Base-by-base conservation (phyloP, 2,888 invertebrate genomes). In the Oithona nana region DNA sequence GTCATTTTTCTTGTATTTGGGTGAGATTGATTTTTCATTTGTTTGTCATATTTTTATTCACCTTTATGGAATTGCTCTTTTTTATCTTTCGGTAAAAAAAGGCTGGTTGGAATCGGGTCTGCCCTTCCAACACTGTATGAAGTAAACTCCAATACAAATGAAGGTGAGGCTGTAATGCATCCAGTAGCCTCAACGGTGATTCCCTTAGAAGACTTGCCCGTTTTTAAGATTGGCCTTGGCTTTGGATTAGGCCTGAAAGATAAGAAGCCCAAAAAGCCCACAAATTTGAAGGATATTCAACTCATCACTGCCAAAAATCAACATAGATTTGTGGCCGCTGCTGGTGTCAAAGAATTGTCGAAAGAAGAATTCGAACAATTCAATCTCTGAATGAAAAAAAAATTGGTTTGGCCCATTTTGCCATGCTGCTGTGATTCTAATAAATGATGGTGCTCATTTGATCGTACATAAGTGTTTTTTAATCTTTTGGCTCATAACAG, bases 121-220 rank as follows among this genome's bases (percentile, higher is more conserved):
- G 54, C 24, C 16, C 54, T 54, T 24, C 59, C 59, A 48, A 59
- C 59, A 24, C 13, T 59, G 16, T 59, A 59, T 26, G 20, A 59
- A 22, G 39, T 59, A 50, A 50, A 28, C 59, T 11, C 8, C 16
- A 29, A 59, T 11, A 20, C 24, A n/a, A 29, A 29, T 29, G 61
- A 49, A 48, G 57, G 49, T n/a, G 57, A 61, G 13, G 30, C 61
- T 20, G 26, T 50, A 20, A n/a, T 61, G 30, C 13, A 24, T 29
- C 60, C 64, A 20, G 62, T 64, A n/a, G 61, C 63, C 8, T 65
- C 65, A 3, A 65, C 65, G 4, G 65, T 63, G 52, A 65, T 65
- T 28, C 65, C 65, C 1, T 56, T 65, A 48, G 65, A 65, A 22
- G 65, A 65, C 28, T 62, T 66, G 55, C 66, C 66, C 6, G 60